Percentiles rank a stretch among this genome's conserved stretches.
Evolutionary conservation across 2,888 invertebrate genomes (phyloP).

Genomic region (Drosophila testacea): DNA sequence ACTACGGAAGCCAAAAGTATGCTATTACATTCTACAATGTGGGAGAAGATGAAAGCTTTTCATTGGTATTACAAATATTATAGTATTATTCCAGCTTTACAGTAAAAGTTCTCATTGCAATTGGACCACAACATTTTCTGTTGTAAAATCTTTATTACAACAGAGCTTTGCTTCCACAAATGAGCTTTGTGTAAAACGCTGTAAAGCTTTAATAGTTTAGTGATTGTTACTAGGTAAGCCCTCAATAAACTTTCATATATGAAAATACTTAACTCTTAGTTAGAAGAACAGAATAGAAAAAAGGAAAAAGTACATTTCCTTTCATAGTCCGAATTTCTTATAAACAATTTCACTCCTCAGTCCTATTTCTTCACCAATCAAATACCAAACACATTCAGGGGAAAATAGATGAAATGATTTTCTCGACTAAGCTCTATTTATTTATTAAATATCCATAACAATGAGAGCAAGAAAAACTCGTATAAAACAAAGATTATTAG

Average conservation of each 20-base stretch:
- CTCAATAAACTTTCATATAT: no score
- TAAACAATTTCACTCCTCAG: no score
- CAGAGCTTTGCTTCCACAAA: neutral
- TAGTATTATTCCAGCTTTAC: neutral
- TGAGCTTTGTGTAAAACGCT: neutral
- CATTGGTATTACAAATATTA: neutral
- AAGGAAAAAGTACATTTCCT: no score
- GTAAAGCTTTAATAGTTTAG: neutral
- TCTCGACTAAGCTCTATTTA: neutral
- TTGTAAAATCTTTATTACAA: neutral
- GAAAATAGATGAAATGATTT: neutral
- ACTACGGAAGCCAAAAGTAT: slow-evolving; percentile 43
- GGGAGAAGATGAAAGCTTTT: slow-evolving; percentile 22
- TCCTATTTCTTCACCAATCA: no score
- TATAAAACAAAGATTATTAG: neutral
- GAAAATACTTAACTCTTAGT: no score
- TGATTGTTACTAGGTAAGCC: no score
- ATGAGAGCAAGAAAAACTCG: neutral
- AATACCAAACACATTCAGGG: no score
- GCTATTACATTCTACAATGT: slow-evolving; percentile 17
- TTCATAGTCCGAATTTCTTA: no score
- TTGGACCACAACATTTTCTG: neutral
- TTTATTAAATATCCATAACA: neutral
- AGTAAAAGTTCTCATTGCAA: slow-evolving; percentile 16
- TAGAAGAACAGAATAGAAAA: no score